These are phyloP conservation scores for Xestia rhomboidea DNA, from an alignment of 2,888 invertebrate genomes.

Conservation along the genomic window DNA sequence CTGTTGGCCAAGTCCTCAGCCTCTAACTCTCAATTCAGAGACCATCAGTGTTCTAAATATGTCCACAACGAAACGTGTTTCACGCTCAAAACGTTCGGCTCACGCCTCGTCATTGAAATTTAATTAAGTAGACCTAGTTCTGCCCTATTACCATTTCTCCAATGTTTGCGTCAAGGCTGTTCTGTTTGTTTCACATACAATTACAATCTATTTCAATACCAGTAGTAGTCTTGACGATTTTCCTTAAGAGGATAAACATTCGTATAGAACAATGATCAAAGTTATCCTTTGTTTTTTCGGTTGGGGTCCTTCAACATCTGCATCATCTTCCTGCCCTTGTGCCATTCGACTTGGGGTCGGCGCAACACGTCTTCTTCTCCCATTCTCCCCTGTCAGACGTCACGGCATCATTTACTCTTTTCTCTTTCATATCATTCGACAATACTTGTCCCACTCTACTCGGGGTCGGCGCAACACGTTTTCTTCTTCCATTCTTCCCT, in stretches of 20 bases:
- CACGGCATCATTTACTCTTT: too few relatives aligned
- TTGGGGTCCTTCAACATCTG: neutral
- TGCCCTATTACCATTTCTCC: slow-evolving; percentile 80
- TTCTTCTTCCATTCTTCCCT: too few relatives aligned
- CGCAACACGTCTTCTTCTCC: too few relatives aligned
- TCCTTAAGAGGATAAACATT: slow-evolving; percentile 6
- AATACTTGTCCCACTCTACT: too few relatives aligned
- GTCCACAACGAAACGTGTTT: slow-evolving; percentile 48
- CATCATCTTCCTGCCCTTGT: too few relatives aligned
- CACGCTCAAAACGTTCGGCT: slow-evolving; percentile 40
- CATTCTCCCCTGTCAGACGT: too few relatives aligned
- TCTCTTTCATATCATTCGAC: too few relatives aligned
- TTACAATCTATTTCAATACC: slow-evolving; percentile 64
- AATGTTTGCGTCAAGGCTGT: slow-evolving; percentile 80
- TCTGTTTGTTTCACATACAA: slow-evolving; percentile 60
- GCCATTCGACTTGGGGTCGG: too few relatives aligned
- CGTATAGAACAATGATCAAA: neutral
- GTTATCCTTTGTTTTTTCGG: neutral
- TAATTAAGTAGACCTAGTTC: slow-evolving; percentile 82
- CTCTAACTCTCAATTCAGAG: neutral
- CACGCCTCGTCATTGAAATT: slow-evolving; percentile 76
- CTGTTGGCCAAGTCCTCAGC: neutral
- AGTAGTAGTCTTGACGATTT: slow-evolving; percentile 20
- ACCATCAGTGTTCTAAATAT: slow-evolving; percentile 19
- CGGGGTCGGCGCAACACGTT: too few relatives aligned